These are phyloP conservation scores for Coranthus polyacanthus DNA, from an alignment of 2,797 vertebrate species.

Conservation along the genomic window DNA sequence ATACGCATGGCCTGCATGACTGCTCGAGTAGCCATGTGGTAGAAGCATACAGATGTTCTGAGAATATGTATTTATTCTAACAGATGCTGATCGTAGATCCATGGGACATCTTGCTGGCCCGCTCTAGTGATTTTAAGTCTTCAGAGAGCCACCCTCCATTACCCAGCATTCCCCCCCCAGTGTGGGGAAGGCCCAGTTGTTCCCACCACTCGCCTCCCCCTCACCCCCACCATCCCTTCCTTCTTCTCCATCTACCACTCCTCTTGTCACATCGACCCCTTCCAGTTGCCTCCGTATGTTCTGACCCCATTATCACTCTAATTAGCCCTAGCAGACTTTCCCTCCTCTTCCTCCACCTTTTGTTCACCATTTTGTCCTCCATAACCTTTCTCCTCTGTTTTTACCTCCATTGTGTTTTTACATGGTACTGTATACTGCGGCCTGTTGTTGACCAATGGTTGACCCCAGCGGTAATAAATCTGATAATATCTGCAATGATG, in stretches of 20 bases:
- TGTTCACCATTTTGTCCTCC: constrained; percentile 59
- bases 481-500: background rate
- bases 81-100: background rate
- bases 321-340: constrained; percentile 53
- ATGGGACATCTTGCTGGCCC: background rate
- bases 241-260: constrained; percentile 20
- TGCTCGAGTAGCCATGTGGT: background rate
- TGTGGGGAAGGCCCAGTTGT: constrained; percentile 38
- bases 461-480: constrained; percentile 1
- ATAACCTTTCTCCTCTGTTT: constrained; percentile 50
- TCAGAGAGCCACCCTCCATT: constrained; percentile 25
- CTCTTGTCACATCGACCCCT: constrained; percentile 23
- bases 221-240: constrained; percentile 8
- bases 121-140: constrained; percentile 40
- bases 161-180: constrained; percentile 9
- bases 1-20: constrained; percentile 29
- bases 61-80: constrained; percentile 1
- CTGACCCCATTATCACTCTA: constrained; percentile 53
- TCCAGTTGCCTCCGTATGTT: constrained; percentile 37
- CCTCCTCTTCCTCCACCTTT: constrained; percentile 33
- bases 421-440: background rate
- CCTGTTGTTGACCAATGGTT: background rate
- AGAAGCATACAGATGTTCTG: background rate
- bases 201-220: constrained; percentile 48
- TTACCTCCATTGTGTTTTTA: constrained; percentile 1